A percentile compares a stretch with the other conserved stretches of the same genome.
phyloP scores from a whole-genome alignment of 1,140 invertebrate genomes.

The Dendrolimus kikuchii region DNA sequence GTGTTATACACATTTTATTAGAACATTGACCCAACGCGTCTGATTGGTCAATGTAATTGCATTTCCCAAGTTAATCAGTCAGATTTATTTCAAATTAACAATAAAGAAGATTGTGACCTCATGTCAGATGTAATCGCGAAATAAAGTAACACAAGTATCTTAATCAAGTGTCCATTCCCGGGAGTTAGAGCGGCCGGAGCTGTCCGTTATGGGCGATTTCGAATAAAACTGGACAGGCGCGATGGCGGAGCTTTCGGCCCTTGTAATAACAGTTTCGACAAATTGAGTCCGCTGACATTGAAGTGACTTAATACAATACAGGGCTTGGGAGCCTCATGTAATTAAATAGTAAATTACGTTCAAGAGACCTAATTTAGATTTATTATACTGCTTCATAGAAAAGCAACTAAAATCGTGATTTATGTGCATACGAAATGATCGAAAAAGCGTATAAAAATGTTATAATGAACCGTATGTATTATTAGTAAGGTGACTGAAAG shows the following conservation, averaged over 20 bases:
- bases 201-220: constrained; percentile 54
- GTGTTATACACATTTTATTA: too few relatives aligned
- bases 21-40: too few relatives aligned
- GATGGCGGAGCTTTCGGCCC: constrained; percentile 33
- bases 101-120: constrained; percentile 53
- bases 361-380: too few relatives aligned
- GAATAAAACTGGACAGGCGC: constrained; percentile 47
- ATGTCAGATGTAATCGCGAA: constrained; percentile 55
- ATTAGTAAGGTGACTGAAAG: too few relatives aligned
- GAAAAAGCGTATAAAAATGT: too few relatives aligned
- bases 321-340: constrained; percentile 21
- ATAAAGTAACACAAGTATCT: constrained; percentile 64
- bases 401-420: too few relatives aligned
- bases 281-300: constrained; percentile 60
- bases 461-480: too few relatives aligned
- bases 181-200: constrained; percentile 43
- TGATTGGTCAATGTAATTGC: too few relatives aligned
- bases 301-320: constrained; percentile 30
- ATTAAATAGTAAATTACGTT: too few relatives aligned
- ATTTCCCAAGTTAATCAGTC: constrained; percentile 23
- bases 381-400: too few relatives aligned
- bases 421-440: too few relatives aligned
- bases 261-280: constrained; percentile 64
- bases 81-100: constrained; percentile 58
- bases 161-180: constrained; percentile 62